A percentile compares a stretch with the other conserved stretches of the same genome.
phyloP scores from a whole-genome alignment of 2,113 vertebrate genomes.

The Empidonax alnorum region DNA sequence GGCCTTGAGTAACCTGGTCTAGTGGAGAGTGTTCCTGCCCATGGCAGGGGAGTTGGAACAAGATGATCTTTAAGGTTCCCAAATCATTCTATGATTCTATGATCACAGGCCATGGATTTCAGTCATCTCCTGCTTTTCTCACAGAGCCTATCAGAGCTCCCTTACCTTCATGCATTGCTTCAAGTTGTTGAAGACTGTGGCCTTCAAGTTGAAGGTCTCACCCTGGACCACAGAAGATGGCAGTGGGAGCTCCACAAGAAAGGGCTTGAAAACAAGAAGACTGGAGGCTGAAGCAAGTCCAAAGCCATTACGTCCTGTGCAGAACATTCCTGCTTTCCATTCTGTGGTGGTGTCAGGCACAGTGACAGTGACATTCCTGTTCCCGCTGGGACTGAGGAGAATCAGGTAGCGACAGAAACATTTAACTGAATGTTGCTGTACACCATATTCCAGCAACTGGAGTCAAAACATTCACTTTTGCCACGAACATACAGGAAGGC shows the following conservation, averaged over 20 bases:
- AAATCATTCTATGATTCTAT: not conserved
- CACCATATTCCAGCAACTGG: fast-evolving
- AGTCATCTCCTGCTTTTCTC: not conserved
- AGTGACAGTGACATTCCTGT: slow-evolving; percentile 47
- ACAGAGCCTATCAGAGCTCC: not conserved
- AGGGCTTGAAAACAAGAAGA: slow-evolving; percentile 84
- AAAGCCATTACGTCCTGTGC: slow-evolving; percentile 80
- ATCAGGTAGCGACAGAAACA: not conserved
- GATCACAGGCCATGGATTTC: not conserved
- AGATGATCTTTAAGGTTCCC: not conserved
- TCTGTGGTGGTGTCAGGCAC: slow-evolving; percentile 86
- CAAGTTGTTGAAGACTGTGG: slow-evolving; percentile 82
- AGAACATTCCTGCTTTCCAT: slow-evolving; percentile 86
- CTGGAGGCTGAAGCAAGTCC: slow-evolving; percentile 76
- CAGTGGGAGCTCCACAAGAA: slow-evolving; percentile 82
- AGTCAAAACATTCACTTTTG: not conserved
- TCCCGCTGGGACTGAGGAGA: slow-evolving; percentile 59
- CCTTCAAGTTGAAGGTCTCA: slow-evolving; percentile 83
- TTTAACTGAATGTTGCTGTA: not conserved
- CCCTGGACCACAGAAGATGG: slow-evolving; percentile 85
- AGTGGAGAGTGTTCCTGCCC: not conserved
- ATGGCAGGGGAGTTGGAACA: not conserved
- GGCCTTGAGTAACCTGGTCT: not conserved
- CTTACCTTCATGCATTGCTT: slow-evolving; percentile 71
- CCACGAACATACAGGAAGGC: not conserved